These are phyloP conservation scores for Rhinichthys osculus DNA, from an alignment of 2,797 vertebrate genomes.

Conservation along the genomic window DNA sequence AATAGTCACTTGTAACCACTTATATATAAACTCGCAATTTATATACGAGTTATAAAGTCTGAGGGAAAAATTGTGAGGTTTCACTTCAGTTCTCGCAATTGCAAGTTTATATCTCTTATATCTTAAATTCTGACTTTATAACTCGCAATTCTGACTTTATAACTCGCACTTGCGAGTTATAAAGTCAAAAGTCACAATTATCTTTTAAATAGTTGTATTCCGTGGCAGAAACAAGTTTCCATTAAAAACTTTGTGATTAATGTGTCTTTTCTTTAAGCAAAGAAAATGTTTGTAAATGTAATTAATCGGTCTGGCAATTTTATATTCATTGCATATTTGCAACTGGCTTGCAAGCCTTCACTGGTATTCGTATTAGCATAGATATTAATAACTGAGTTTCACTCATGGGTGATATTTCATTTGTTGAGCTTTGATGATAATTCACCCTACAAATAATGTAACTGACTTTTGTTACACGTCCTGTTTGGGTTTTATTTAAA, in stretches of 20 bases:
- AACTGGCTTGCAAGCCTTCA: neutral
- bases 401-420: neutral
- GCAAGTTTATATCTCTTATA: too few species aligned
- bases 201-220: too few species aligned
- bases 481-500: neutral
- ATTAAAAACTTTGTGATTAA: neutral
- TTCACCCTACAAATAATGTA: conserved; percentile 1
- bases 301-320: neutral
- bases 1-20: neutral
- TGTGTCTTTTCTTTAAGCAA: neutral
- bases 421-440: neutral
- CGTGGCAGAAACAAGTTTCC: too few species aligned
- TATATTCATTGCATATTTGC: conserved; percentile 18
- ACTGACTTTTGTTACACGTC: neutral
- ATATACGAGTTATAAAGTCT: too few species aligned
- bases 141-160: too few species aligned
- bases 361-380: conserved; percentile 11
- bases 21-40: too few species aligned
- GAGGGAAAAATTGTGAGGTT: too few species aligned
- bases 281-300: neutral
- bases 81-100: too few species aligned
- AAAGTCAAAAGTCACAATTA: too few species aligned
- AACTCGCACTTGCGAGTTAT: too few species aligned
- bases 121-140: too few species aligned
- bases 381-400: neutral